These are phyloP conservation scores for Drosophila navojoa DNA, from an alignment of 1,140 invertebrate species.

Conservation along the genomic window DNA sequence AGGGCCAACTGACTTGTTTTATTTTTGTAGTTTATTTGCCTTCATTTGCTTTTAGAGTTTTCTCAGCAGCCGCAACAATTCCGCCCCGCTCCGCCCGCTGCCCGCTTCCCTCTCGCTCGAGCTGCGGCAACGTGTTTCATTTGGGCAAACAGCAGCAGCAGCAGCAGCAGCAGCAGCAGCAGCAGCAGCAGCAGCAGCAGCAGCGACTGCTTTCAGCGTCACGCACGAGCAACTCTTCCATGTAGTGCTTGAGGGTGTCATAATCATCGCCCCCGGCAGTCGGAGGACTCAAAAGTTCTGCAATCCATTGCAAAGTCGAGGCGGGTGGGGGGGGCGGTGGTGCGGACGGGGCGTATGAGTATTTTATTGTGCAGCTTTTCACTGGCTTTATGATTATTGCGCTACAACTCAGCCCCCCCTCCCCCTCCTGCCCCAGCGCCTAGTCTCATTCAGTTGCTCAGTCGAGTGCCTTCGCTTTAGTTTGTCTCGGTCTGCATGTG, in stretches of 20 bases:
- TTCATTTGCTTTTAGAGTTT: conserved; percentile 15
- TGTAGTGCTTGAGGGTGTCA: conserved; percentile 20
- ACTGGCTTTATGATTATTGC: conserved; percentile 77
- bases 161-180: conserved; percentile 1
- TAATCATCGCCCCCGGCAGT: conserved; percentile 52
- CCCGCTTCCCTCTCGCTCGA: conserved; percentile 24
- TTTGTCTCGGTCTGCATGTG: conserved; percentile 20
- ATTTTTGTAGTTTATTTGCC: conserved; percentile 14
- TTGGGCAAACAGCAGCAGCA: conserved; percentile 10
- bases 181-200: neutral
- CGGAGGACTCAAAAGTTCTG: neutral
- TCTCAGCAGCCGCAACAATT: conserved; percentile 44
- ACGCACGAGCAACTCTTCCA: conserved; percentile 48
- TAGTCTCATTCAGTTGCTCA: conserved; percentile 32
- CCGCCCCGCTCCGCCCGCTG: neutral
- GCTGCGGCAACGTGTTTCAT: conserved; percentile 55
- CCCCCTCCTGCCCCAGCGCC: neutral
- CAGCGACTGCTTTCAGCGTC: conserved; percentile 9
- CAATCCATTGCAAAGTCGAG: neutral
- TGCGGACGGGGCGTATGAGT: conserved; percentile 3
- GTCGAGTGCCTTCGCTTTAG: neutral
- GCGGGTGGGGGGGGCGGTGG: neutral
- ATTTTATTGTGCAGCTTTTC: conserved; percentile 71
- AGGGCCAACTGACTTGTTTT: neutral
- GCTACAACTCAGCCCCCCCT: conserved; percentile 19